phyloP scores from a whole-genome alignment of 2,888 invertebrate genomes.

The Mayetiola destructor region DNA sequence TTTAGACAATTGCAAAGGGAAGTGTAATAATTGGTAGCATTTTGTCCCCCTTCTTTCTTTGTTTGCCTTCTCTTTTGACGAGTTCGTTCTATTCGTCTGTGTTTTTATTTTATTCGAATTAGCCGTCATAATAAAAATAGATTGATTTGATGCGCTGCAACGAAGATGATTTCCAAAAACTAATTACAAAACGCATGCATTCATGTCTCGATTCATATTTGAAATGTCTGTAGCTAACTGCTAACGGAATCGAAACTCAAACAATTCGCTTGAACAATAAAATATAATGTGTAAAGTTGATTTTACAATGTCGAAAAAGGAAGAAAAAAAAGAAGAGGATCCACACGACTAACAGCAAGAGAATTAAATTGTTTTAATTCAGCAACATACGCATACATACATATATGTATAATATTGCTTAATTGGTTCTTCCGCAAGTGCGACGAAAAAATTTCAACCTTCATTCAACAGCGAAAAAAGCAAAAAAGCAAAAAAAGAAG shows the following conservation, averaged over 20 bases:
- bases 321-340: too few relatives aligned
- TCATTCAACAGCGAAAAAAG: constrained; percentile 1
- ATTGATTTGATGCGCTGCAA: neutral
- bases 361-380: constrained; percentile 5
- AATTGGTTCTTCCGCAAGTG: constrained; percentile 13
- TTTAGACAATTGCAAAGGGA: too few relatives aligned
- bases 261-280: too few relatives aligned
- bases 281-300: too few relatives aligned
- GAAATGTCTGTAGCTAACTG: too few relatives aligned
- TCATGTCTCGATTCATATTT: neutral
- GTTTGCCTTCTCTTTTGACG: too few relatives aligned
- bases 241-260: too few relatives aligned
- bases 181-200: constrained; percentile 7
- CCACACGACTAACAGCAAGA: too few relatives aligned
- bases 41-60: too few relatives aligned
- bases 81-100: neutral
- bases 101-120: neutral
- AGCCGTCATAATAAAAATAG: neutral
- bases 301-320: too few relatives aligned
- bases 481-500: too few relatives aligned
- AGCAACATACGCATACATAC: neutral
- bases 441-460: constrained; percentile 10
- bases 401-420: too few relatives aligned
- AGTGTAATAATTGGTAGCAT: constrained; percentile 4
- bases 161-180: constrained; percentile 1